Evolutionary conservation across 2,797 vertebrate species (phyloP), one percentile per base, ranked within the genome.

Genomic region (Falco concolor): DNA sequence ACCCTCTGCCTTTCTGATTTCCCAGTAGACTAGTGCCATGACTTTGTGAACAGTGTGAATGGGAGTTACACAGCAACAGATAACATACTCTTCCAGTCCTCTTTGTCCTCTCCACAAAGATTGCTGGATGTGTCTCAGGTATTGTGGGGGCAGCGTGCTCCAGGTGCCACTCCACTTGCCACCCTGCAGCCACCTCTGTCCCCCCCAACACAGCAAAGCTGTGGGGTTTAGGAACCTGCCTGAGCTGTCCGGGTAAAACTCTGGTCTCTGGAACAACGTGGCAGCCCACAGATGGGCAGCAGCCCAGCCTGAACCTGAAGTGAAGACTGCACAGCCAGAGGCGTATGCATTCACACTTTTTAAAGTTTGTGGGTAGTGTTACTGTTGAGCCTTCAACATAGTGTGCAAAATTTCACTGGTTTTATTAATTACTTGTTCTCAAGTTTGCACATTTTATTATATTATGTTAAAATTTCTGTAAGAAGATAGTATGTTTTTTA

Each of bases 381-480:
- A 70, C 47, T 44, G 74, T 36, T 83, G 60, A 89, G 84, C 80
- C 93, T 94, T 78, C 70, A 85, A 40, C 59, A 50, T n/a, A 40
- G 49, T 14, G 34, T 89, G 57, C 78, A 83, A 87, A 14, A 21
- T 81, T 95, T 81, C 87, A 56, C 80, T 93, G 67, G 32, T 94
- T 95, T 95, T 92, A 87, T 81, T 96, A 89, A 90, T 92, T 54
- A 61, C 70, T 86, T 73, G 23, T 81, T 91, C 74, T 90, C 80
- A 60, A 74, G 56, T 79, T 89, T 92, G 34, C 85, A 87, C 42
- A 57, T 95, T 92, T 90, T 84, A 64, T 88, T 95, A 34, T 60
- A 54, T 78, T 63, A 72, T 49, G 67, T 52, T 88, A 79, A 89
- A 49, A 77, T 75, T 89, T 77, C 32, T 53, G 2, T 56, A 59